A percentile compares a stretch with the other conserved stretches of the same genome.
phyloP scores from a whole-genome alignment of 2,888 invertebrate species.

The Rhagonycha fulva region DNA sequence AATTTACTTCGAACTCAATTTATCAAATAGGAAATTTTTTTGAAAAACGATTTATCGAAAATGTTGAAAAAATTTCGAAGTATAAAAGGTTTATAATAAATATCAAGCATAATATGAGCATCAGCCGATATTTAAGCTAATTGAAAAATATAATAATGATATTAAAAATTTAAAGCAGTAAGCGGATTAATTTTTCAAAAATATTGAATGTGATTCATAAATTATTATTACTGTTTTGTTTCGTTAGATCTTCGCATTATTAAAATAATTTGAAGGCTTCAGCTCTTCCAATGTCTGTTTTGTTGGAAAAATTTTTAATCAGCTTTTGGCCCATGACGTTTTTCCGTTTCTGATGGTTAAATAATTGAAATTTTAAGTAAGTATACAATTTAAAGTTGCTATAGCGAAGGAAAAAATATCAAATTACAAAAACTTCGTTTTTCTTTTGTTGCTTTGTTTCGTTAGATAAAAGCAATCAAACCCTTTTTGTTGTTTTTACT shows the following conservation, averaged over 20 bases:
- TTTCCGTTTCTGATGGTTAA: neutral
- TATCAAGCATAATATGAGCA: no score
- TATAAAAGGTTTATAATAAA: neutral
- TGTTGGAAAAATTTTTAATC: neutral
- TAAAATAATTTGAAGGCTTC: neutral
- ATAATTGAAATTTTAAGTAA: neutral
- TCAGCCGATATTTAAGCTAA: no score
- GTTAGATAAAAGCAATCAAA: neutral
- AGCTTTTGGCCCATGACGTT: neutral
- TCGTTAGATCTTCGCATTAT: neutral
- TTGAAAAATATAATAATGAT: no score
- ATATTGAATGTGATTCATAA: no score
- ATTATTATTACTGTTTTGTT: no score
- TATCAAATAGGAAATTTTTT: neutral
- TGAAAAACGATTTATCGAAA: neutral
- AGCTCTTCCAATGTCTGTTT: neutral
- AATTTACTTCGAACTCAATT: neutral
- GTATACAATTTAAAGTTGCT: neutral
- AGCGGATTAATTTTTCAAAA: no score
- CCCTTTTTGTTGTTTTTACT: neutral
- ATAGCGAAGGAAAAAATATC: neutral
- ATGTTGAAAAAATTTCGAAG: neutral
- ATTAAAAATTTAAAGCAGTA: no score
- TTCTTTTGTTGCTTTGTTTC: neutral
- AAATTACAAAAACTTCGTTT: neutral